phyloP scores from a whole-genome alignment of 37 sponge, comb jelly and placozoan genomes.

The Lycopodina hypogea region DNA sequence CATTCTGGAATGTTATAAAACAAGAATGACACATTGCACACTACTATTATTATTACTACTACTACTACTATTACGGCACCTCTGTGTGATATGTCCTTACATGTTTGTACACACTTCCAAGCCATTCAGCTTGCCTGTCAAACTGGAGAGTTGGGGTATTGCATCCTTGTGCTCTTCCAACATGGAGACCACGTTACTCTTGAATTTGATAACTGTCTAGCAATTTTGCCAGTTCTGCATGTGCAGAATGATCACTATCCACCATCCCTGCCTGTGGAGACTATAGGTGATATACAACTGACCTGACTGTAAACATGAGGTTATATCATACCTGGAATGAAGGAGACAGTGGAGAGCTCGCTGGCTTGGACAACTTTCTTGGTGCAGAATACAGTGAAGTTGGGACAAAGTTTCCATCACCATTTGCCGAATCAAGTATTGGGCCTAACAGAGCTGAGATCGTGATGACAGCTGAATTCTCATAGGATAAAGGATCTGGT shows the following conservation, averaged over 20 bases:
- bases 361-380: neutral
- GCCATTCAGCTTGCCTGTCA: neutral
- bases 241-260: conserved; percentile 46
- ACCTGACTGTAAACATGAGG: too few relatives aligned
- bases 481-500: neutral
- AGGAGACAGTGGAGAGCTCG: conserved; percentile 9
- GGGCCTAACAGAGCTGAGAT: conserved; percentile 9
- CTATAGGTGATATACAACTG: neutral
- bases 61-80: too few relatives aligned
- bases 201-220: conserved; percentile 48
- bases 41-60: too few relatives aligned
- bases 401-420: neutral
- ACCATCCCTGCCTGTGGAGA: neutral
- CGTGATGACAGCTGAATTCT: conserved; percentile 6
- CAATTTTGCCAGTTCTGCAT: conserved; percentile 57
- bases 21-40: too few relatives aligned
- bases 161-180: neutral
- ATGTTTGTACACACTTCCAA: conserved; percentile 23
- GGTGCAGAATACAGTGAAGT: neutral
- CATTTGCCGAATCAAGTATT: neutral
- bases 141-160: neutral
- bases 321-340: neutral
- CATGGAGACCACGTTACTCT: conserved; percentile 32
- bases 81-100: too few relatives aligned
- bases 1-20: too few relatives aligned